phyloP scores from a whole-genome alignment of 2,113 vertebrate species.

The Cebus imitator region DNA sequence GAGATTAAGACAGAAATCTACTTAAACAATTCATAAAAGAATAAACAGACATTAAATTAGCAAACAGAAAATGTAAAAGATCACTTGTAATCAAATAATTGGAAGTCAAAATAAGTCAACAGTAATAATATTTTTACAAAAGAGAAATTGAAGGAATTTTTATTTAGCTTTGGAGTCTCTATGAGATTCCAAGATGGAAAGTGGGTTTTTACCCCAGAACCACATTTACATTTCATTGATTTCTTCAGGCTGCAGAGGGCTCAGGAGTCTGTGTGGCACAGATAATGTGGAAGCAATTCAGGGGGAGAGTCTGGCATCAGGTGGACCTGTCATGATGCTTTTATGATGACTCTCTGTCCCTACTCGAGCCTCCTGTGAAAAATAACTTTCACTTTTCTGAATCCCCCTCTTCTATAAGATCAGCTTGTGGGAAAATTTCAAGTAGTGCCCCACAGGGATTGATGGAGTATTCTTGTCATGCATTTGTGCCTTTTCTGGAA shows the following conservation, averaged over 20 bases:
- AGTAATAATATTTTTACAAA: neutral
- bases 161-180: neutral
- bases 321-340: neutral
- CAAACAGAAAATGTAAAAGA: neutral
- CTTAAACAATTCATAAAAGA: neutral
- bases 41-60: neutral
- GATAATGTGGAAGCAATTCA: neutral
- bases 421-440: neutral
- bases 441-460: neutral
- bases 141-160: neutral
- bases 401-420: neutral
- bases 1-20: neutral
- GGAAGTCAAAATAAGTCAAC: neutral
- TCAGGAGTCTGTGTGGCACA: neutral
- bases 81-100: neutral
- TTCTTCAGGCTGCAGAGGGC: neutral
- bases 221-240: neutral
- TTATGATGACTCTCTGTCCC: neutral
- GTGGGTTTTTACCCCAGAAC: neutral
- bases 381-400: neutral
- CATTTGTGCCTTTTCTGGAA: neutral
- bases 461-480: neutral
- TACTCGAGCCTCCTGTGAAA: neutral
- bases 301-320: neutral
- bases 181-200: neutral